Evolutionary conservation across 2,888 invertebrate genomes (phyloP), one percentile per base, ranked within the genome.

Genomic region (Tolmerus cingulatus): DNA sequence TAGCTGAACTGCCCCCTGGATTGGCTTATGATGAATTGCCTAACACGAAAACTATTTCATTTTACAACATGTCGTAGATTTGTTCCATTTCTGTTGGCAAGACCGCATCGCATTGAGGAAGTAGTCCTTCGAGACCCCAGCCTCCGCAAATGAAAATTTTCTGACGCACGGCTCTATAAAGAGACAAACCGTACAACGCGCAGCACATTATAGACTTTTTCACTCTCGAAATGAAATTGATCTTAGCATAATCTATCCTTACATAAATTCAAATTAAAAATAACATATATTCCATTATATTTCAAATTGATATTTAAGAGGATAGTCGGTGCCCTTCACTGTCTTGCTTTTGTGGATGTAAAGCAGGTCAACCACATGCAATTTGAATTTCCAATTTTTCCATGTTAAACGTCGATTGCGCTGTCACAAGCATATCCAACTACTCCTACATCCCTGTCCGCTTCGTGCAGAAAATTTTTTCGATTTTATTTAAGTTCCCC

Each of bases 371-470:
- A 12, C 27, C 27, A 66, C 66, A 66, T 27, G 27, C 66, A 34
- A 78, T 78, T 43, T 78, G 23, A 78, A 78, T 78, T 78, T 43
- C 78, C 78, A 78, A 78, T 78, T 78, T 78, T 27, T 66, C 46
- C 40, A 40, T 23, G 78, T 34, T 78, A 78, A 78, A 78, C 43
- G 78, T 78, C 78, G 23, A 78, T 34, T 23, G 23, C 78, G 7
- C 23, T 40, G 37, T 78, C 78, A 78, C 37, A 8, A n/a, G 37
- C n/a, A 34, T 78, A 43, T 43, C 23, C 37, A n/a, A 12, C 77
- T 5, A 78, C 78, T 34, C 78, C 78, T 78, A 78, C 78, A 40
- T 78, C 23, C 46, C 43, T 27, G 78, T 78, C 78, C 78, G 12
- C 9, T 43, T 19, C n/a, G 78, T 78, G 43, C 81, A 30, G 27